phyloP scores from a whole-genome alignment of 2,797 vertebrate species.

The Emys orbicularis region DNA sequence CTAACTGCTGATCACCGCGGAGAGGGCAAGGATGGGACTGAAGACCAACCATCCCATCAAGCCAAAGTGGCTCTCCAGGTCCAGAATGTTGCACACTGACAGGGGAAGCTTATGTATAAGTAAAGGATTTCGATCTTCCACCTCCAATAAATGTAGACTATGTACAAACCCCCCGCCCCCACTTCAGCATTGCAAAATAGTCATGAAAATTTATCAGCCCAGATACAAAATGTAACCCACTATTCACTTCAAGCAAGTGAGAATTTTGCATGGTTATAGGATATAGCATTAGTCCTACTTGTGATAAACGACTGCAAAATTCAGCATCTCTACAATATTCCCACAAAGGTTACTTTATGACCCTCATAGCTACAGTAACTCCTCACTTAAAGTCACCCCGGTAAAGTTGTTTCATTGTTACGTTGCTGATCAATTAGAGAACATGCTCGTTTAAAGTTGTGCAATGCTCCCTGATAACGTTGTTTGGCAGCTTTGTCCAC shows the following conservation, averaged over 20 bases:
- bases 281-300: not conserved
- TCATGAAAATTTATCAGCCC: not conserved
- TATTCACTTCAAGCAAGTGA: too few relatives aligned
- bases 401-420: too few relatives aligned
- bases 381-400: too few relatives aligned
- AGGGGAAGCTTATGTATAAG: accelerated
- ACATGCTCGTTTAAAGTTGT: too few relatives aligned
- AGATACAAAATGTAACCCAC: not conserved
- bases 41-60: not conserved
- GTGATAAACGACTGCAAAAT: not conserved
- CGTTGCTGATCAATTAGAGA: too few relatives aligned
- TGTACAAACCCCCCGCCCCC: not conserved
- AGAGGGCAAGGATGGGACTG: not conserved
- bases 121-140: accelerated
- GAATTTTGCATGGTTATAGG: not conserved
- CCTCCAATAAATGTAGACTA: not conserved
- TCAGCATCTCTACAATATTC: not conserved
- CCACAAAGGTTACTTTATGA: accelerated
- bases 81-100: accelerated
- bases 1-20: not conserved
- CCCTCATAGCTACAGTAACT: accelerated
- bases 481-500: too few relatives aligned
- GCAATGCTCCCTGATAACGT: too few relatives aligned
- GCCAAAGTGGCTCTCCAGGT: accelerated
- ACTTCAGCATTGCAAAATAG: not conserved